phyloP scores from a whole-genome alignment of 2,113 vertebrate species.

The Peromyscus maniculatus region DNA sequence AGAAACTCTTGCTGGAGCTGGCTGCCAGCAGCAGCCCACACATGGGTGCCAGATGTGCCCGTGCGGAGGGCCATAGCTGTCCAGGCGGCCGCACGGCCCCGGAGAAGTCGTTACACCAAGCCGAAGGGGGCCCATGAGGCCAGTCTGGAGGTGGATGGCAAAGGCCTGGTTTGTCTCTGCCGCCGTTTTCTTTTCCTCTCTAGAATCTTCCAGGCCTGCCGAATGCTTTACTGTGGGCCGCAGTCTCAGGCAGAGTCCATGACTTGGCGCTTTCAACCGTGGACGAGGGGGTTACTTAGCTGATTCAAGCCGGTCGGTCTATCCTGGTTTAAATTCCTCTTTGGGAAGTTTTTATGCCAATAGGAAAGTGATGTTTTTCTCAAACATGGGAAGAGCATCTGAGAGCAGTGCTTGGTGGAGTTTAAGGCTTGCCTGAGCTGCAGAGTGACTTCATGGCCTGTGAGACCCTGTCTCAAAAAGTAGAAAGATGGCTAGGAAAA shows the following conservation, averaged over 20 bases:
- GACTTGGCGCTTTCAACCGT: neutral
- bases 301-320: neutral
- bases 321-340: neutral
- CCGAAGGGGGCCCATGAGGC: neutral
- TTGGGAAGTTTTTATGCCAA: too few relatives aligned
- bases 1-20: neutral
- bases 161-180: neutral
- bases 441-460: neutral
- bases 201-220: neutral
- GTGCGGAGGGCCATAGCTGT: neutral
- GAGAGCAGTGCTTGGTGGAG: neutral
- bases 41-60: constrained; percentile 65
- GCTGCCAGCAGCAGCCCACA: constrained; percentile 28
- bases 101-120: too few relatives aligned
- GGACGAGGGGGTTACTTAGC: neutral
- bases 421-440: neutral
- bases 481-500: neutral
- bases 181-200: neutral
- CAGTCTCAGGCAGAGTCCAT: neutral
- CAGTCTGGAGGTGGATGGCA: too few relatives aligned
- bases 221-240: neutral
- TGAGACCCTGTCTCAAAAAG: neutral
- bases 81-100: neutral
- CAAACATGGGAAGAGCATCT: neutral
- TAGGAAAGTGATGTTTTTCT: neutral